Base-by-base conservation (phyloP, 2,888 invertebrate species). In the Rhyacophila evoluta region DNA sequence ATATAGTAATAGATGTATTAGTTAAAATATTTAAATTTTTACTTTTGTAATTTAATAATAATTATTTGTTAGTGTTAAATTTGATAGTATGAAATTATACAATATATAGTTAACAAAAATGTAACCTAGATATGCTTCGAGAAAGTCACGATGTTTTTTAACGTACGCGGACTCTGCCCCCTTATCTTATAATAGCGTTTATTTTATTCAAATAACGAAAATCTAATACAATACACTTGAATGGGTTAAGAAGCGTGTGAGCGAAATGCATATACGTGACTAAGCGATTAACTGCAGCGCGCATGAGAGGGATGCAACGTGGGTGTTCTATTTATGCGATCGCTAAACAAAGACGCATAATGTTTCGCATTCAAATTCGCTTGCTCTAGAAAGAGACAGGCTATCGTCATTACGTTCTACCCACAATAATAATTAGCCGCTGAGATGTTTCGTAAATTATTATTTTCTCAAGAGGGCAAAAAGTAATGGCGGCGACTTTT, bases 221-320 rank as follows among this genome's bases (percentile, higher is more conserved):
- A 2, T 33, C 6, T 33, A 33, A 33, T 33, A 33, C 29, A 33
- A 33, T 33, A 33, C 29, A 33, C 2, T 2, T 55, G 25, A 55
- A 55, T 55, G 55, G 25, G 55, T 55, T 55, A 55, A 55, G 55
- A 55, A 55, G 55, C 55, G 55, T 55, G 55, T 55, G 55, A 55
- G 55, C 19, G 55, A 55, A 55, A 55, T 55, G 55, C 55, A 55
- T 25, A 55, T 55, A 55, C 55, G 55, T 55, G 55, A 55, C 55
- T 55, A 55, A 55, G 55, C 55, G 55, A 55, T 55, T 55, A 55
- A 55, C 19, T 55, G 55, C 55, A 55, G 55, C 55, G 55, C 25
- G 55, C 55, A 19, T 19, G 55, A 55, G 55, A 55, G 55, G 55
- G 55, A 55, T 55, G 55, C 55, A 55, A 55, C 55, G 55, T 55